Evolutionary conservation across 2,888 invertebrate genomes (phyloP).

Genomic region (Cryptocephalus moraei): DNA sequence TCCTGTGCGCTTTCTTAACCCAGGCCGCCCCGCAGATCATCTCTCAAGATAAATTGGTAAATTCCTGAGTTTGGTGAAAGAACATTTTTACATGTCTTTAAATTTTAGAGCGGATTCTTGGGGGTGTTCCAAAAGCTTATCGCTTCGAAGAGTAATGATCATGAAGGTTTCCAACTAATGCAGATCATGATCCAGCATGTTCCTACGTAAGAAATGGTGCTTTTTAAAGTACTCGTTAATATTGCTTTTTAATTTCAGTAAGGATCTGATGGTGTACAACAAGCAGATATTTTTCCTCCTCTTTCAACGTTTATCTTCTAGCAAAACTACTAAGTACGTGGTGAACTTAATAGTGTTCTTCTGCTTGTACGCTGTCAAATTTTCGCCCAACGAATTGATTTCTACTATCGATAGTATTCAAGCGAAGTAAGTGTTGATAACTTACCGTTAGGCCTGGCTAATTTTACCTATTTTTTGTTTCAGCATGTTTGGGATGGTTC

Average conservation of each 20-base stretch:
- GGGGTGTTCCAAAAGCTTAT: conserved; percentile 96
- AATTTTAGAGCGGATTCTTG: conserved; percentile 60
- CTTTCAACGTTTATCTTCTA: conserved; percentile 86
- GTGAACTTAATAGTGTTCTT: conserved; percentile 87
- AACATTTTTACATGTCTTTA: neutral
- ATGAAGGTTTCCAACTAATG: conserved; percentile 89
- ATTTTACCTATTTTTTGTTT: conserved; percentile 2
- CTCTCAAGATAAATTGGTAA: conserved; percentile 60
- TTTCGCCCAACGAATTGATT: conserved; percentile 65
- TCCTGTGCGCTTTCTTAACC: conserved; percentile 77
- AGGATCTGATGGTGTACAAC: conserved; percentile 62
- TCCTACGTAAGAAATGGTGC: conserved; percentile 53
- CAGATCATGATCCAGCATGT: conserved; percentile 77
- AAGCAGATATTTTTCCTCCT: conserved; percentile 84
- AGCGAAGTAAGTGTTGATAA: conserved; percentile 50
- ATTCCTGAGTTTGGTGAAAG: conserved; percentile 16
- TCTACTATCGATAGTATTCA: conserved; percentile 79
- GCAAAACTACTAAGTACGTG: conserved; percentile 92
- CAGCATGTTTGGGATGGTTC: conserved; percentile 93
- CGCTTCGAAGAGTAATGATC: conserved; percentile 89
- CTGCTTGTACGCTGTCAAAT: conserved; percentile 73
- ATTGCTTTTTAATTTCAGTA: conserved; percentile 51
- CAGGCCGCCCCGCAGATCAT: conserved; percentile 61
- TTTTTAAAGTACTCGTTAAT: neutral
- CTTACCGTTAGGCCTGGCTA: neutral